Percentiles rank a stretch among this genome's conserved stretches.
These are phyloP conservation scores for Fragum fragum DNA, from an alignment of 2,888 invertebrate genomes.

Conservation along the genomic window DNA sequence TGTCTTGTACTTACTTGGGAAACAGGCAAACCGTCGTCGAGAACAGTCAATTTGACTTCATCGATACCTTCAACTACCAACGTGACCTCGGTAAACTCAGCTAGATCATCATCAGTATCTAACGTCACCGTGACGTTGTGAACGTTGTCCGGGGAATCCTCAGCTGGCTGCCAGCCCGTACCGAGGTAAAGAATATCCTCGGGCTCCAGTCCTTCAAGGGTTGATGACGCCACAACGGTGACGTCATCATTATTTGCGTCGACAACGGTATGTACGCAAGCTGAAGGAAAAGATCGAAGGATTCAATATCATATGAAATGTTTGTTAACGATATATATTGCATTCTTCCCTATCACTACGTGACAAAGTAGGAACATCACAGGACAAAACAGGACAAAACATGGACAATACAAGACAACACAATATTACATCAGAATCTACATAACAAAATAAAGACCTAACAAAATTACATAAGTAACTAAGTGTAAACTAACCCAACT, in stretches of 20 bases:
- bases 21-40: conserved; percentile 5
- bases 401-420: conserved; percentile 15
- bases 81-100: conserved; percentile 2
- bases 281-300: neutral
- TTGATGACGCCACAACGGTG: conserved; percentile 29
- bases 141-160: conserved; percentile 14
- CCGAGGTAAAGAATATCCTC: conserved; percentile 19
- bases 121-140: conserved; percentile 28
- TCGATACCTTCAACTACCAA: conserved; percentile 20
- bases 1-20: conserved; percentile 5
- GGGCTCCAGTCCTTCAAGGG: conserved; percentile 9
- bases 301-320: too few species aligned
- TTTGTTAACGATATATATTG: neutral
- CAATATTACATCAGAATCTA: neutral
- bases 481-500: too few species aligned
- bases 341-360: neutral
- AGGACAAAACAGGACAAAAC: conserved; percentile 18
- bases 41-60: conserved; percentile 4
- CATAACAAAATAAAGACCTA: too few species aligned
- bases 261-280: conserved; percentile 25
- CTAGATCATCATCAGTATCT: conserved; percentile 30
- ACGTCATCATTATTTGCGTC: conserved; percentile 35
- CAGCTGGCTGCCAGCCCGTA: conserved; percentile 25
- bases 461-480: too few species aligned
- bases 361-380: neutral